Base-by-base conservation (phyloP, 1,140 invertebrate species). In the Oncopeltus fasciatus region DNA sequence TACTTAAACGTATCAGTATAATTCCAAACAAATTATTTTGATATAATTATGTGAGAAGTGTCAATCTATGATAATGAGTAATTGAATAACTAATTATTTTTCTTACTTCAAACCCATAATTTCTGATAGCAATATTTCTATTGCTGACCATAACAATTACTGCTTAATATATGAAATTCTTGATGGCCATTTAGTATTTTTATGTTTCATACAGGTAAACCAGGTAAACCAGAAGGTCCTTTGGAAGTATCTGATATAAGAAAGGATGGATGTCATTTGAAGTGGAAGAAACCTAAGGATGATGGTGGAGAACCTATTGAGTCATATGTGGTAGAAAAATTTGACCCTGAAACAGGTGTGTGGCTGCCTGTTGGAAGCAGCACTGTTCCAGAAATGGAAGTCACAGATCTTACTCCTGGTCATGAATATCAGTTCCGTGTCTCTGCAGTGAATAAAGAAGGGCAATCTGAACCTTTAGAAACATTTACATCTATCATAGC, bases 341-440 rank as follows among this genome's bases (percentile, higher is more conserved):
- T 88, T 72, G 92, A 95, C 75, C 83, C 89, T 2, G 90, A 93
- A 66, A 90, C 88, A 21, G 90, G 91, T 11, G 80, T 90, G 60
- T 95, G 92, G 92, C 70, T 95, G 61, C 90, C 90, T 18, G 86
- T 90, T 56, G 91, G 88, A 47, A 88, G 87, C 73, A 84, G 83
- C 26, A 77, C 80, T 62, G 83, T 83, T 26, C 88, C 90, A 9
- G 90, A 93, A 73, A 85, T 91, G 80, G 86, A 89, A 73, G 90
- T 95, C 0, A 85, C 87, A 64, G 90, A 89, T 24, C 73, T 94
- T 38, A 88, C 87, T 63, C 88, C 92, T 62, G 95, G 94, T 61
- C 90, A 97, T 71, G 92, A 96, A 70, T 99, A 99, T 74, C 91
- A 95, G 77, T 99, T 99, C 84, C 81, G 95, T 62, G 95, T 99